Evolutionary conservation across 1,140 invertebrate species (phyloP).

Genomic region (Zeugodacus cucurbitae): DNA sequence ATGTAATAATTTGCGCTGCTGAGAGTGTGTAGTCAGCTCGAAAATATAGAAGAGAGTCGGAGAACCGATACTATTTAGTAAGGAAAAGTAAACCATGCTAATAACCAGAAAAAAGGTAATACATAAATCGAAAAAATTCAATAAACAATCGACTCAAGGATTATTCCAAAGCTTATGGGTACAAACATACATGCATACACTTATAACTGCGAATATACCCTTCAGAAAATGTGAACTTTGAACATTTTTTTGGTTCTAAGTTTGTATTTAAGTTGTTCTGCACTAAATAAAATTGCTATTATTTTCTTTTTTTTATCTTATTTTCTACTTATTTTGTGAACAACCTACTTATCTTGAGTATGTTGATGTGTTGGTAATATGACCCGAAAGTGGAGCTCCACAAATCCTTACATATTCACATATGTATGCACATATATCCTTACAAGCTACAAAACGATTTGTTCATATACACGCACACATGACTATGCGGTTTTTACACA

Average conservation of each 20-base stretch:
- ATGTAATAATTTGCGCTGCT: not conserved
- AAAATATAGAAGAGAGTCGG: not conserved
- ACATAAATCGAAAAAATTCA: not conserved
- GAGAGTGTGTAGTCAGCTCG: not conserved
- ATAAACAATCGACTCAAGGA: constrained; percentile 1
- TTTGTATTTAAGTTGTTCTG: not conserved
- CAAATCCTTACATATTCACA: not conserved
- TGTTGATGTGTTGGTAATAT: not conserved
- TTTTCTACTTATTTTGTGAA: not conserved
- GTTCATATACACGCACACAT: not conserved
- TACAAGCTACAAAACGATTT: not conserved
- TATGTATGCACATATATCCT: not conserved
- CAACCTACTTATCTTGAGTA: not conserved
- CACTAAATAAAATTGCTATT: not conserved
- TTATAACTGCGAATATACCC: not conserved
- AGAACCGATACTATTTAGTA: too few relatives aligned
- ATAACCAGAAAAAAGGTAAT: not conserved
- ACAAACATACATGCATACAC: not conserved
- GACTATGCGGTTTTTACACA: not conserved
- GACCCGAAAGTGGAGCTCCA: too few relatives aligned
- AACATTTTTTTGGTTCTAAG: not conserved
- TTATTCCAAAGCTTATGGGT: not conserved
- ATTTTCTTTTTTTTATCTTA: not conserved
- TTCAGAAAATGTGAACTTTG: not conserved
- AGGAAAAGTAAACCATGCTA: not conserved